These are phyloP conservation scores for Dynastes hyllus DNA, from an alignment of 2,888 invertebrate species.

Conservation along the genomic window DNA sequence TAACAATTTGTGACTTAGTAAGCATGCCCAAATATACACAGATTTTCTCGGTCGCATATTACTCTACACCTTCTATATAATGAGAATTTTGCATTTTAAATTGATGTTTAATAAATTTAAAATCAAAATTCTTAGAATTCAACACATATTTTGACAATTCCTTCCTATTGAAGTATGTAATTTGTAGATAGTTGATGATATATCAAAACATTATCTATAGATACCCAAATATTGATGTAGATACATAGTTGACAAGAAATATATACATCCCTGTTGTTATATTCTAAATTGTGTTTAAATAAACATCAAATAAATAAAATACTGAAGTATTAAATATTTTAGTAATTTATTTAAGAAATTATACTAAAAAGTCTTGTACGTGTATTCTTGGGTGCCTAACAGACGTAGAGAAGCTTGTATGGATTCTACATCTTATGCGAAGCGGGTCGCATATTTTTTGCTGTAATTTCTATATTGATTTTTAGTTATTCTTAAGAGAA, in stretches of 20 bases:
- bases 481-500: not conserved
- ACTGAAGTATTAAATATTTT: too few species aligned
- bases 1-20: too few species aligned
- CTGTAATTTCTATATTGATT: not conserved
- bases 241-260: not conserved
- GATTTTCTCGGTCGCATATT: conserved; percentile 1
- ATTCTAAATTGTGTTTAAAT: too few species aligned
- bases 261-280: too few species aligned
- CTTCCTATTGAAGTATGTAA: not conserved
- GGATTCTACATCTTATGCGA: too few species aligned
- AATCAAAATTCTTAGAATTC: not conserved
- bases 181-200: not conserved
- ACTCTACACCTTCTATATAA: conserved; percentile 7
- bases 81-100: not conserved
- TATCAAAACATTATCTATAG: not conserved
- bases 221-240: not conserved
- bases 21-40: too few species aligned
- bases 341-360: too few species aligned
- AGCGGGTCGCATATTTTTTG: too few species aligned
- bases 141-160: conserved; percentile 32
- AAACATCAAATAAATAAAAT: too few species aligned
- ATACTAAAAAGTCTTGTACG: too few species aligned
- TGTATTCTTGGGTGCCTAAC: too few species aligned
- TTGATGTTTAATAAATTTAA: not conserved
- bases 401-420: too few species aligned